A percentile compares a stretch with the other conserved stretches of the same genome.
These are phyloP conservation scores for Pogoniulus pusillus DNA, from an alignment of 2,797 vertebrate species.

Conservation along the genomic window DNA sequence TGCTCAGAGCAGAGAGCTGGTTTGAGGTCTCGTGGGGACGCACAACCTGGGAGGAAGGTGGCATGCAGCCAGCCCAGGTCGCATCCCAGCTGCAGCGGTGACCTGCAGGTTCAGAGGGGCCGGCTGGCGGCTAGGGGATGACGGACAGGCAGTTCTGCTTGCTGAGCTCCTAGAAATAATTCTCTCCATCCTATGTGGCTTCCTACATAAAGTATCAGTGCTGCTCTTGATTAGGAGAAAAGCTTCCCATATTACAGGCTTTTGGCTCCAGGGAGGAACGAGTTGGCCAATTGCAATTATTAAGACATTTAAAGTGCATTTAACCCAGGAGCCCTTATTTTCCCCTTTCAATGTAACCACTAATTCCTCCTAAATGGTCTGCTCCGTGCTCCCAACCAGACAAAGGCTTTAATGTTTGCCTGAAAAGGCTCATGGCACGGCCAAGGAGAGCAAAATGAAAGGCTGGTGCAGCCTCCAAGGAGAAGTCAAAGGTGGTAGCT, in stretches of 20 bases:
- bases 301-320: constrained; percentile 72
- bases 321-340: constrained; percentile 71
- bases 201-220: constrained; percentile 59
- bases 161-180: background rate
- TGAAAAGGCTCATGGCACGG: constrained; percentile 4
- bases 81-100: background rate
- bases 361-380: constrained; percentile 55
- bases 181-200: constrained; percentile 57
- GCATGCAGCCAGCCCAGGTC: accelerated
- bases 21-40: background rate
- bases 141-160: background rate
- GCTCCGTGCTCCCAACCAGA: constrained; percentile 35
- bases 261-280: constrained; percentile 63
- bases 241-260: constrained; percentile 68
- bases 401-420: constrained; percentile 56
- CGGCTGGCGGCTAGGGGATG: background rate
- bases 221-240: constrained; percentile 63
- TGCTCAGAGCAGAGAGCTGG: accelerated
- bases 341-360: constrained; percentile 62
- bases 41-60: background rate
- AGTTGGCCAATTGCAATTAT: constrained; percentile 71
- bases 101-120: background rate
- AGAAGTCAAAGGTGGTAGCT: background rate
- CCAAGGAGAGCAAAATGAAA: background rate
- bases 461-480: constrained; percentile 15